Evolutionary conservation across 2,797 vertebrate species (phyloP), one percentile per base, ranked within the genome.

Genomic region (Otus scops): DNA sequence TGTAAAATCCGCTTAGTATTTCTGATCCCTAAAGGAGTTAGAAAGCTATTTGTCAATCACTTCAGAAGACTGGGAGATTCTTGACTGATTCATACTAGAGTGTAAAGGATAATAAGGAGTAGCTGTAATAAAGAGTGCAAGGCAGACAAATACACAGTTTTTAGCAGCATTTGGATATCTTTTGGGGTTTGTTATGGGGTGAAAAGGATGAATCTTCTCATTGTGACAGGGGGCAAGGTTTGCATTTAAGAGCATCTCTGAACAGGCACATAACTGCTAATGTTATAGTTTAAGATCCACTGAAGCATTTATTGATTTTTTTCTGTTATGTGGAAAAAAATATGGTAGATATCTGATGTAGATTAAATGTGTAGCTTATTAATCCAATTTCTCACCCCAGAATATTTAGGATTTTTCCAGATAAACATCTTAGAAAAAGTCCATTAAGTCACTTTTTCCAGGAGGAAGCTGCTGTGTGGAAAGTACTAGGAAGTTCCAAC

Each of bases 21-120:
- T 80, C 77, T 95, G 83, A 82, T 88, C 92, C 88, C 86, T 74
- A 11, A 90, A 93, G 90, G 85, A 89, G 91, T 92, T 82, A 24
- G 74, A 39, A 88, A 88, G 80, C 85, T 85, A 2, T 93, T 92
- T 94, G 93, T 82, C 92, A 94, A 19, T 90, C 70, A 26, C 43
- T 92, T 85, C 39, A 36, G 88, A 88, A 89, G 69, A 22, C 79
- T 51, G 13, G 43, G 82, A 90, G 73, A 70, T 82, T 51, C 74
- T 56, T 45, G 53, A 56, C 67, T 75, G 88, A 63, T 92, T 84
- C 38, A 26, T 74, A 2, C 21, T 11, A 2, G 41, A 28, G 47
- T 57, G 17, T 65, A 41, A 90, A 87, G 56, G 70, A 39, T 51
- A 80, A 38, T 50, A 36, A 80, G 50, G 54, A 77, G 51, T 3